Base-by-base conservation (phyloP, 2,888 invertebrate genomes). In the Agonum fuliginosum region DNA sequence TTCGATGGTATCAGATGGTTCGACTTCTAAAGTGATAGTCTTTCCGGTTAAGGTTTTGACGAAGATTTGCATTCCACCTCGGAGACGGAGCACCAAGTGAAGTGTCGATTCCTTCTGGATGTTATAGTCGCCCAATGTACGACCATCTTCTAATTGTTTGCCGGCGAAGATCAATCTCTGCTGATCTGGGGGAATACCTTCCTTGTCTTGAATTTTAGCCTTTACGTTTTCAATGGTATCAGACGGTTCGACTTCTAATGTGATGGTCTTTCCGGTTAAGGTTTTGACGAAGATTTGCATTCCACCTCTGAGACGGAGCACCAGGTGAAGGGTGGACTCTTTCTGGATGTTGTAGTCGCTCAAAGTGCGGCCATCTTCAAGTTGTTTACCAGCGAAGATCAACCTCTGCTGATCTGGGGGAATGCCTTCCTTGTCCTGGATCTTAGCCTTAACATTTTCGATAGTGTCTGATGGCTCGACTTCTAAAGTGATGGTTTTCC, bases 41-140 rank as follows among this genome's bases (percentile, higher is more conserved):
- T 91, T 91, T 10, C 90, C 90, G n/a, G 87, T 88, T 74, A 87
- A 81, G 4, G 87, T 88, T 79, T 86, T 87, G 0, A 87, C 87
- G 62, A 89, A 91, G 81, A 93, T 92, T 85, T 92, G 92, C 87
- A 87, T 87, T 79, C 87, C 87, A 82, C 92, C 92, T 78, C 92
- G 86, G 81, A 89, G 92, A 88, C 97, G 94, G 79, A 98, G 90
- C 79, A 97, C 97, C 89, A 95, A 91, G 87, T 97, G 97, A 80
- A 97, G 92, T 1, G 97, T 97, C 0, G 96, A 97, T 87, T 96
- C 96, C 87, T 95, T 95, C 85, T 96, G 95, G 83, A 96, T 95
- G 84, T 95, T 95, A 87, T 95, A 95, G 86, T 96, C 95, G 0
- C 94, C 94, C 79, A 88, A 87, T 83, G 89, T 89, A 78, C 96